Evolutionary conservation across 2,888 invertebrate genomes (phyloP).

Genomic region (Hylaea fasciaria): DNA sequence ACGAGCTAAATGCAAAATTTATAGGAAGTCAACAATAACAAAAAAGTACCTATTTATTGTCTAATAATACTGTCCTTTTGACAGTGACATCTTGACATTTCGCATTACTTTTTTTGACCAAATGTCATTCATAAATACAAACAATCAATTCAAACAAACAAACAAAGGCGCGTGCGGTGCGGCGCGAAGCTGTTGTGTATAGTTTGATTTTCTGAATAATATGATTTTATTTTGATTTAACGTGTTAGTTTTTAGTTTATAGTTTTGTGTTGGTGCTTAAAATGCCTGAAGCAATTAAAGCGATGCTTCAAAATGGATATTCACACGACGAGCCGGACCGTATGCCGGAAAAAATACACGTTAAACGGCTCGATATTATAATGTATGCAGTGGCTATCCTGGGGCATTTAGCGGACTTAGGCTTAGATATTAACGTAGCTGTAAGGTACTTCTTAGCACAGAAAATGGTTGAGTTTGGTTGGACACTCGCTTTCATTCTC

Average conservation of each 20-base stretch:
- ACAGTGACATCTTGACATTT: too few relatives aligned
- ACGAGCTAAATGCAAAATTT: too few relatives aligned
- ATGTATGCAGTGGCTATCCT: constrained; percentile 87
- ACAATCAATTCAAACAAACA: too few relatives aligned
- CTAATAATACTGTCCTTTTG: too few relatives aligned
- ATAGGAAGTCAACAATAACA: too few relatives aligned
- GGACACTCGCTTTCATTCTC: constrained; percentile 89
- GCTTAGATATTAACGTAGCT: constrained; percentile 89
- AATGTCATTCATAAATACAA: too few relatives aligned
- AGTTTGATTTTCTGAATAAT: background rate
- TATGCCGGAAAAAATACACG: constrained; percentile 84
- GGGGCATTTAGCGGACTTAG: constrained; percentile 88
- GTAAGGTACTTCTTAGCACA: constrained; percentile 85
- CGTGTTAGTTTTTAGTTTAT: too few relatives aligned
- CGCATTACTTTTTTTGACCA: too few relatives aligned
- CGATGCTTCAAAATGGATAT: constrained; percentile 62
- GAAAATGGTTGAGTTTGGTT: constrained; percentile 86
- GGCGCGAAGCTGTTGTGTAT: background rate
- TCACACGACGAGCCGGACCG: constrained; percentile 85
- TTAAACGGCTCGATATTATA: constrained; percentile 86
- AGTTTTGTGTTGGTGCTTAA: constrained; percentile 33
- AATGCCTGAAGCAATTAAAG: constrained; percentile 64
- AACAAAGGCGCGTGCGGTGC: too few relatives aligned
- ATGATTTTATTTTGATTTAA: constrained; percentile 15
- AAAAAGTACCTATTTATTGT: too few relatives aligned